A percentile compares a stretch with the other conserved stretches of the same genome.
Evolutionary conservation across 30 jellyfish, hydroid and myxozoan genomes (phyloP).

Genomic region (Calvadosia cruxmelitensis): DNA sequence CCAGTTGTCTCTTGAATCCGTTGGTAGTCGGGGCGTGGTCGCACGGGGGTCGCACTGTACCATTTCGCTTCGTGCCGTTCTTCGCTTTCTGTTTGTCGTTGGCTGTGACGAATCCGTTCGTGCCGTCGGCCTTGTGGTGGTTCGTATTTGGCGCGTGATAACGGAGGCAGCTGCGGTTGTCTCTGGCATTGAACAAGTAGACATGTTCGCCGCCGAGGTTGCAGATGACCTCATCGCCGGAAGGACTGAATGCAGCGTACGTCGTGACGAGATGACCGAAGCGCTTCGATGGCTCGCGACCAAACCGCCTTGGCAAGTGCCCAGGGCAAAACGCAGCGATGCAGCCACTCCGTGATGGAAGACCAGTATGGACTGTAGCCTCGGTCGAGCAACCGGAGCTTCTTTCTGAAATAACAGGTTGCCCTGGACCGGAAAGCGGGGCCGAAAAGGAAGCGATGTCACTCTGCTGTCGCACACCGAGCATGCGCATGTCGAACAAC

Average conservation of each 20-base stretch:
- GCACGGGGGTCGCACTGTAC: neutral
- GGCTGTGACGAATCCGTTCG: neutral
- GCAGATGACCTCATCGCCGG: slow-evolving; percentile 66
- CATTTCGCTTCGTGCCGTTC: neutral
- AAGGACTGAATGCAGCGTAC: slow-evolving; percentile 70
- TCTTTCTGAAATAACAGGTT: neutral
- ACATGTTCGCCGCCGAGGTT: slow-evolving; percentile 95
- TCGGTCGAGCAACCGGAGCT: slow-evolving; percentile 17
- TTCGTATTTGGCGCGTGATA: neutral
- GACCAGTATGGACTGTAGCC: slow-evolving; percentile 32
- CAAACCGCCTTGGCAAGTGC: slow-evolving; percentile 70
- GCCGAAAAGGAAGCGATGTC: neutral
- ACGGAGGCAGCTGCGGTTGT: slow-evolving; percentile 38
- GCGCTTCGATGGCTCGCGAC: slow-evolving; percentile 55
- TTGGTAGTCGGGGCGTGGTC: neutral
- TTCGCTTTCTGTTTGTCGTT: neutral
- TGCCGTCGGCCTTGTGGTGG: neutral
- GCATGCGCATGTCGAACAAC: slow-evolving; percentile 84
- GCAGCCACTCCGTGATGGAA: slow-evolving; percentile 59
- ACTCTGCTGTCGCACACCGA: slow-evolving; percentile 19
- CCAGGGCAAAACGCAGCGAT: slow-evolving; percentile 85
- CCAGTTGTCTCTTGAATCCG: neutral
- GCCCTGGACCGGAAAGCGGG: neutral
- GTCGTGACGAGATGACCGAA: slow-evolving; percentile 72
- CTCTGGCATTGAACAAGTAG: slow-evolving; percentile 37